These are phyloP conservation scores for Salminus brasiliensis DNA, from an alignment of 2,113 vertebrate species.

Conservation along the genomic window DNA sequence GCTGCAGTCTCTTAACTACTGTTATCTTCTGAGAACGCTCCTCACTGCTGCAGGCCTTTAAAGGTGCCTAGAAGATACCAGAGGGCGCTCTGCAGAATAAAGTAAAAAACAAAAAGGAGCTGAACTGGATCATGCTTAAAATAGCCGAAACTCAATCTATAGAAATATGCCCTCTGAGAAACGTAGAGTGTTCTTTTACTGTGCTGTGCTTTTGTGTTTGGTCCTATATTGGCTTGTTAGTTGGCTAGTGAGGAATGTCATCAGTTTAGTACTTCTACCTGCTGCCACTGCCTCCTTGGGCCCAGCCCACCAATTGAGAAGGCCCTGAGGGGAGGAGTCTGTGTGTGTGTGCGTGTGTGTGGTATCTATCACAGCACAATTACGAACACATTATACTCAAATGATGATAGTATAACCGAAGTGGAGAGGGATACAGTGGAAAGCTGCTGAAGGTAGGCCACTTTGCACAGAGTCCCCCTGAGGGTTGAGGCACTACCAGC, in stretches of 20 bases:
- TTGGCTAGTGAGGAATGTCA: neutral
- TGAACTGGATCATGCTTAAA: too few species aligned
- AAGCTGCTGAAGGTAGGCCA: slow-evolving; percentile 6
- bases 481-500: neutral
- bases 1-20: too few species aligned
- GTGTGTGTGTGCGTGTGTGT: slow-evolving; percentile 5
- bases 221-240: neutral
- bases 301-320: neutral
- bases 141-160: too few species aligned
- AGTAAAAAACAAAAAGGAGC: too few species aligned
- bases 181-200: neutral
- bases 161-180: too few species aligned
- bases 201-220: neutral
- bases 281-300: neutral
- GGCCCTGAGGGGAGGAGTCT: neutral
- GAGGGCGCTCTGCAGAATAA: too few species aligned
- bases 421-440: slow-evolving; percentile 1
- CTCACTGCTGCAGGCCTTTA: too few species aligned
- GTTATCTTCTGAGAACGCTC: too few species aligned
- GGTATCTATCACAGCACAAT: slow-evolving; percentile 18
- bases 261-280: neutral
- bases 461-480: slow-evolving; percentile 7
- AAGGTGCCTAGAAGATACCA: too few species aligned
- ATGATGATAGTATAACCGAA: slow-evolving; percentile 25
- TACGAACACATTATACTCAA: slow-evolving; percentile 26